Evolutionary conservation across 2,113 vertebrate species (phyloP).

Genomic region (Hyla sarda): DNA sequence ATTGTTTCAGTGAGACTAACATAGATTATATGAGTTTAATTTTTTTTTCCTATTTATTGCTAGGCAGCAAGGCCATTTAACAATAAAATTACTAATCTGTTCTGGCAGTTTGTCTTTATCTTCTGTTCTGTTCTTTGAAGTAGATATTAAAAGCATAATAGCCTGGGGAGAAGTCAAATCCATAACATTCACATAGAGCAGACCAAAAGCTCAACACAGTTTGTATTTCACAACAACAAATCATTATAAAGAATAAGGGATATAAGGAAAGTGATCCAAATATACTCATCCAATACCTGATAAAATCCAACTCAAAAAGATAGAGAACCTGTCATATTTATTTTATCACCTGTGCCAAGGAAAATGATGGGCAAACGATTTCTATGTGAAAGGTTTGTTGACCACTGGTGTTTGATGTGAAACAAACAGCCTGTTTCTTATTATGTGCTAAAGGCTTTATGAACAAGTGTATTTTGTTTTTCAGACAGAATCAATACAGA

Average conservation of each 20-base stretch:
- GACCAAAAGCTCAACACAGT: not conserved
- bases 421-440: slow-evolving; percentile 13
- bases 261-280: slow-evolving; percentile 6
- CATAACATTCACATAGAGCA: not conserved
- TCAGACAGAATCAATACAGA: slow-evolving; percentile 39
- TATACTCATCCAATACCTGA: not conserved
- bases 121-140: slow-evolving; percentile 9
- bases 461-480: slow-evolving; percentile 16
- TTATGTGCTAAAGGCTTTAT: slow-evolving; percentile 27
- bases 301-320: not conserved
- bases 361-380: not conserved
- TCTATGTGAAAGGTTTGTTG: not conserved
- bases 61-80: slow-evolving; percentile 12
- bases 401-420: not conserved
- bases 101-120: slow-evolving; percentile 23
- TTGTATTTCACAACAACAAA: slow-evolving; percentile 22
- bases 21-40: not conserved
- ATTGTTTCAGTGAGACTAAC: not conserved
- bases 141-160: slow-evolving; percentile 24
- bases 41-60: slow-evolving; percentile 33
- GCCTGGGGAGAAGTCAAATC: slow-evolving; percentile 34
- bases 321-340: not conserved
- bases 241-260: slow-evolving; percentile 12
- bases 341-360: not conserved
- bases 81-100: slow-evolving; percentile 1